Conservation (phyloP, 92 coral and sea anemone genomes). For the Desmophyllum pertusum region DNA sequence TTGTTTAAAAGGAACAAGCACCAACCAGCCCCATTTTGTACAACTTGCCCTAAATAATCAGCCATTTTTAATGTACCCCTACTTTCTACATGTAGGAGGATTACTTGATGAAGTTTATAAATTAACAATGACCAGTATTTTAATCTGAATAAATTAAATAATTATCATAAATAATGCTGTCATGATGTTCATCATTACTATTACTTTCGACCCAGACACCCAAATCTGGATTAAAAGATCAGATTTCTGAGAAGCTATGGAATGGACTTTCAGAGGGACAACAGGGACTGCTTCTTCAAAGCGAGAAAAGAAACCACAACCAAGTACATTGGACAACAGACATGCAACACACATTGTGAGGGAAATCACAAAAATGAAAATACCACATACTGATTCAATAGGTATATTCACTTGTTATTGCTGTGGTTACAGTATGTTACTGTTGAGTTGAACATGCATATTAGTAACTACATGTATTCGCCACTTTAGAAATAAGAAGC, state of each 20-base stretch:
- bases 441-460: no score
- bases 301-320: not conserved
- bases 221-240: slow-evolving; percentile 49
- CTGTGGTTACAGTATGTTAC: no score
- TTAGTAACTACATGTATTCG: no score
- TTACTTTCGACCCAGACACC: slow-evolving; percentile 26
- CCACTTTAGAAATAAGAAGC: no score
- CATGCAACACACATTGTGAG: slow-evolving; percentile 53
- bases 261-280: slow-evolving; percentile 63
- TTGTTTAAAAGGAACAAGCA: no score
- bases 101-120: no score
- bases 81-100: not conserved
- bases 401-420: not conserved
- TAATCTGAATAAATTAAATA: not conserved
- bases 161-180: not conserved
- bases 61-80: not conserved
- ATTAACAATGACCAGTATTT: no score
- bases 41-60: not conserved
- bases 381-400: slow-evolving; percentile 10
- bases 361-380: slow-evolving; percentile 72
- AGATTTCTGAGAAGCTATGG: slow-evolving; percentile 79
- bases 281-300: slow-evolving; percentile 38
- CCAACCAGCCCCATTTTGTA: no score
- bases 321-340: not conserved
- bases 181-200: not conserved